Base-by-base conservation (phyloP, 2,113 vertebrate species). In the Pao palembangensis region DNA sequence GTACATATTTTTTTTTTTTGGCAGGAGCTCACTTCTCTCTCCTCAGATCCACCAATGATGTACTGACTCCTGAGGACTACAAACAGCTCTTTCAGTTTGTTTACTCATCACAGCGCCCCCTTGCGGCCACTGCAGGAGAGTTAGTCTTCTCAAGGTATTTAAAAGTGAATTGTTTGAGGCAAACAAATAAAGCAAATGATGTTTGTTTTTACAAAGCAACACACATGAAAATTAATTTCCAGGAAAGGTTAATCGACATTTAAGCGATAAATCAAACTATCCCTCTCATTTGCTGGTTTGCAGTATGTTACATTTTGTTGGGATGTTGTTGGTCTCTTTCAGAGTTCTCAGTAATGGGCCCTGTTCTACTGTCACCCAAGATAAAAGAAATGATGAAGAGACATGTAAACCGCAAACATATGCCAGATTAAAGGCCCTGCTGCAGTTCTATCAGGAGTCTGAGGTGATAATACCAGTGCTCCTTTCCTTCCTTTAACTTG, bases 61-160 rank as follows among this genome's bases (percentile, higher is more conserved):
- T 76, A 2, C 81, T 96, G 63, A 87, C 83, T 55, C 54, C 83
- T 18, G 90, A 88, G 34, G 94, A 96, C 83, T 92, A 90, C 82
- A 85, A 91, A 80, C 88, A 66, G 13, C 78, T 96, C 69, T 91
- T 92, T 79, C 92, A 85, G 81, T 88, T 94, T 76, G 95, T 96
- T 71, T 97, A 93, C 76, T 81, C 91, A 5, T 89, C 92, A 17
- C 91, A 96, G 81, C 92, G 94, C 31, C 93, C 94, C 0, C 85
- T 97, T 5, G 94, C 95, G 2, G 80, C 84, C 57, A 85, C 91
- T 19, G 93, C 94, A 21, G 95, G 94, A n/a, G 93, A 96, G 87
- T 90, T 97, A 67, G 89, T 97, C 31, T 94, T 90, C 55, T 89
- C 73, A 44, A 92, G 91, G 95, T 96, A 53, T 0, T 16, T 5